Evolutionary conservation across 2,797 vertebrate species (phyloP).

Genomic region (Amniataba percoides): DNA sequence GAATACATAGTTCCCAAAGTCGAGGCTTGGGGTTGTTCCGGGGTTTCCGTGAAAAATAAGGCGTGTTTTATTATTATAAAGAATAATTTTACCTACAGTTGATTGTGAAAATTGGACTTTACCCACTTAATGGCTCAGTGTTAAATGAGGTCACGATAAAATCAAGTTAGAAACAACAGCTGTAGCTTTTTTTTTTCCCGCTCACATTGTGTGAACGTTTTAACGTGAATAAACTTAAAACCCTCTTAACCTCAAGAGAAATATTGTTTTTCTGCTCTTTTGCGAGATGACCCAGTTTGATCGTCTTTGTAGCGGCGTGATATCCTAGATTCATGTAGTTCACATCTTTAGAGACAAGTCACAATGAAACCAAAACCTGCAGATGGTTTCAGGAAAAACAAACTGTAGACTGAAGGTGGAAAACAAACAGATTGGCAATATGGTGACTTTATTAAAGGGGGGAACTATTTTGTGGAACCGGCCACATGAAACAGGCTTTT

Average conservation of each 20-base stretch:
- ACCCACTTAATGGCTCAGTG: not conserved
- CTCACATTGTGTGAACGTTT: not conserved
- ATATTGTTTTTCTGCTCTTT: not conserved
- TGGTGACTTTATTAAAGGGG: not conserved
- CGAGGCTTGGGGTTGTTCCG: not conserved
- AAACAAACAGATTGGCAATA: not conserved
- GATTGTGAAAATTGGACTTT: not conserved
- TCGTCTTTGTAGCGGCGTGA: not conserved
- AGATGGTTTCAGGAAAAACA: not conserved
- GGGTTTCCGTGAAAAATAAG: not conserved
- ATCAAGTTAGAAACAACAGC: no score
- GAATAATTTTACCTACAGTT: not conserved
- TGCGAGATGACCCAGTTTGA: not conserved
- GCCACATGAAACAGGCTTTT: not conserved
- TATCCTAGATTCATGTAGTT: not conserved
- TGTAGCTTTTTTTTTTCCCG: no score
- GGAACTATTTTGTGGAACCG: not conserved
- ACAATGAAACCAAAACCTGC: not conserved
- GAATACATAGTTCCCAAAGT: conserved; percentile 13
- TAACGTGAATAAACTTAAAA: not conserved
- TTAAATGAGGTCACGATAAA: no score
- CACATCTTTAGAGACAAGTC: not conserved
- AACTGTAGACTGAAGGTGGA: not conserved
- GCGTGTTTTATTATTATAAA: not conserved
- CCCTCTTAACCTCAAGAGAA: not conserved